Base-by-base conservation (phyloP, 2,888 invertebrate genomes). In the Ectobius pallidus region DNA sequence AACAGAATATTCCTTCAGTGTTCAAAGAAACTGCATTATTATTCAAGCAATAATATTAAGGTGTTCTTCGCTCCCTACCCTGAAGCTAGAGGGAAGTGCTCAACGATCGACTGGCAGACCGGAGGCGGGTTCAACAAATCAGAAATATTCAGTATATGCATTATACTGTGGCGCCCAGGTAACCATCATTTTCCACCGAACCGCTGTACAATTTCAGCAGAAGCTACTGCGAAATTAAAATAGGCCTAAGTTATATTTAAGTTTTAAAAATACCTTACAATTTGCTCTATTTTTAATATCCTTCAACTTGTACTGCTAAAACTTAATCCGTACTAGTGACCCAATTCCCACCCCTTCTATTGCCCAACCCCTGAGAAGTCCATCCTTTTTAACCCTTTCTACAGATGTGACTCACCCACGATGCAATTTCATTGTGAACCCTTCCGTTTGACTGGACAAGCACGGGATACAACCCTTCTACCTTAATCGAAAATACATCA, bases 341-440 rank as follows among this genome's bases (percentile, higher is more conserved):
- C 65, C 30, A 65, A 65, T 65, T 65, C 65, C 30, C 65, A 65
- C 65, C 65, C n/a, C 65, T 65, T 27, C 30, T 27, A 22, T 65
- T 65, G 46, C 44, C 27, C 65, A 65, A 65, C 65, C 65, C 65
- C 46, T 65, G 39, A 65, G 44, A 46, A 42, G 65, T 46, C 65
- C 65, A 65, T 46, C 65, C 65, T 32, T 25, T 65, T 22, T n/a
- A 44, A 44, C 65, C 44, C 46, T 27, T 39, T 42, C 42, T 65
- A 11, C 46, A 16, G 25, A 39, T 65, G 42, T 58, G 58, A 58
- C 58, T 58, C 58, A 65, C 65, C n/a, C 65, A 65, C 65, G 18
- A 25, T 27, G 65, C 65, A 65, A 65, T 65, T 65, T 46, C 39
- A 65, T 65, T 46, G 65, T 65, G 44, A 65, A 65, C 65, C 46